Conservation (phyloP, 2,888 invertebrate genomes). For the Volucella zonaria region DNA sequence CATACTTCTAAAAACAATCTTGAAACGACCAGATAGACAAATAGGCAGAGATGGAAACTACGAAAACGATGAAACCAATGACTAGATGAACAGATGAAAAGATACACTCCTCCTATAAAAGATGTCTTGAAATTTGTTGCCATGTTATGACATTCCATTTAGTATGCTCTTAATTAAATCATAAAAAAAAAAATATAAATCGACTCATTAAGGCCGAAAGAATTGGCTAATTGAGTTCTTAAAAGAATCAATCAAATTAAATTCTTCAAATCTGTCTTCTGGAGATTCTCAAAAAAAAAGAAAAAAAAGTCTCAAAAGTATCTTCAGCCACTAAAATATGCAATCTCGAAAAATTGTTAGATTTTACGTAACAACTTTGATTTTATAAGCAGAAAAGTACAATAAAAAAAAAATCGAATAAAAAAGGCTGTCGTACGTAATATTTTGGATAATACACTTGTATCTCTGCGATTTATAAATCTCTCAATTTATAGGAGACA, state of each 20-base stretch:
- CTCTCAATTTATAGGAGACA: constrained; percentile 56
- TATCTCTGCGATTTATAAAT: constrained; percentile 19
- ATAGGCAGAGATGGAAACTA: too few relatives aligned
- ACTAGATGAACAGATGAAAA: too few relatives aligned
- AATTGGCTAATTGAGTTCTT: constrained; percentile 20
- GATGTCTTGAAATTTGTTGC: constrained; percentile 17
- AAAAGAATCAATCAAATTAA: constrained; percentile 1
- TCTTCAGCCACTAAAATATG: not conserved
- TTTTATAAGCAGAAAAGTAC: constrained; percentile 67
- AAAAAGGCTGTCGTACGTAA: constrained; percentile 71
- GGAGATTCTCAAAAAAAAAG: not conserved
- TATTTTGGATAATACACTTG: constrained; percentile 73
- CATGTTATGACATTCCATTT: constrained; percentile 40
- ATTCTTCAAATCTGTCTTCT: too few relatives aligned
- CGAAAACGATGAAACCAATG: too few relatives aligned
- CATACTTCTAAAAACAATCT: too few relatives aligned
- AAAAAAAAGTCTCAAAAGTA: not conserved
- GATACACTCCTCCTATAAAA: not conserved
- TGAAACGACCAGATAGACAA: too few relatives aligned
- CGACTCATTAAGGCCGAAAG: not conserved
- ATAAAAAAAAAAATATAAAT: constrained; percentile 17
- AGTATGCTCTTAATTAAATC: constrained; percentile 27
- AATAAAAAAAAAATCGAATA: constrained; percentile 52
- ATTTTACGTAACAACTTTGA: constrained; percentile 74
- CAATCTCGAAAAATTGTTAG: constrained; percentile 70